Conservation (phyloP, 2,113 vertebrate species). For the Anthoscopus minutus region DNA sequence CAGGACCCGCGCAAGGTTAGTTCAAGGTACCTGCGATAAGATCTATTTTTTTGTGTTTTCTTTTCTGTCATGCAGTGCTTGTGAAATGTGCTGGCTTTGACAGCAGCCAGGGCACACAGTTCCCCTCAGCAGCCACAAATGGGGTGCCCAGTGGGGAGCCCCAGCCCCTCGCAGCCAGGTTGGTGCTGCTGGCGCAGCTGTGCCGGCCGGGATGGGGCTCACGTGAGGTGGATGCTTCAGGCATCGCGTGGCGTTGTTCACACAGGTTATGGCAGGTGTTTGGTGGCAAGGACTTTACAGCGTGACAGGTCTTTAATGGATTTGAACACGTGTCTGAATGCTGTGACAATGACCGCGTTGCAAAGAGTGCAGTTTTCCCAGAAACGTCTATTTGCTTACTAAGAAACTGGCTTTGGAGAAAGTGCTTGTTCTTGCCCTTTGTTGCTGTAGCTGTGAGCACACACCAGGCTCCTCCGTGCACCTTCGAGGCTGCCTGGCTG, state of each 20-base stretch:
- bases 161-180: not conserved
- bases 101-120: not conserved
- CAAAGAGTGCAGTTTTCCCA: not conserved
- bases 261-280: not conserved
- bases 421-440: not conserved
- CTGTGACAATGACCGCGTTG: not conserved
- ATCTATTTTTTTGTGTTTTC: not conserved
- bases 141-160: not conserved
- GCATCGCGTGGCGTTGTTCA: rapidly evolving
- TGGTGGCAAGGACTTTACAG: not conserved
- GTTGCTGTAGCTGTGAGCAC: not conserved
- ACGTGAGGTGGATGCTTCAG: rapidly evolving
- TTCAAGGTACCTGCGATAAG: conserved; percentile 7
- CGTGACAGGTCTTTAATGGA: not conserved
- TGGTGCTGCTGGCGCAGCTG: not conserved
- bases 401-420: not conserved
- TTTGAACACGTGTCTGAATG: not conserved
- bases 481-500: not conserved
- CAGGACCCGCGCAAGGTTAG: not conserved
- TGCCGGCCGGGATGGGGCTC: not conserved
- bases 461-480: not conserved
- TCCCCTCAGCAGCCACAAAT: not conserved
- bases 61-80: not conserved
- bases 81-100: not conserved
- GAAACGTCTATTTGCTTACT: not conserved